Evolutionary conservation across 1,140 invertebrate species (phyloP).

Genomic region (Musca domestica): DNA sequence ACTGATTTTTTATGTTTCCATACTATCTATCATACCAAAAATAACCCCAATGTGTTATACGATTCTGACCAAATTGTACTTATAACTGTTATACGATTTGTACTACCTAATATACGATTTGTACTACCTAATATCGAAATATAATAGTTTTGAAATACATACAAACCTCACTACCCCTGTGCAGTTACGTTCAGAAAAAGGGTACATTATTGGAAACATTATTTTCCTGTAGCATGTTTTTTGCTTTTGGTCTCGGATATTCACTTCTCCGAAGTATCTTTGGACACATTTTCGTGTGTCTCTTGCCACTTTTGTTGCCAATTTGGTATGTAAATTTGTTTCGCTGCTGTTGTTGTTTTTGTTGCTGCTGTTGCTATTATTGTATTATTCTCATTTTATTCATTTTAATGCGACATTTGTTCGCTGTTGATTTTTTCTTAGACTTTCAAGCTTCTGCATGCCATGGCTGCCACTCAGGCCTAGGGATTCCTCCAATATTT

Average conservation of each 20-base stretch:
- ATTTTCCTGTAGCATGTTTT: background rate
- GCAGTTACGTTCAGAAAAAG: background rate
- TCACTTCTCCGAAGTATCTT: background rate
- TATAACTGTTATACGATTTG: no score
- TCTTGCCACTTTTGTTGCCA: conserved; percentile 1
- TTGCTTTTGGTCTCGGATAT: background rate
- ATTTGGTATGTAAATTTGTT: conserved; percentile 21
- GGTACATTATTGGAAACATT: conserved; percentile 1
- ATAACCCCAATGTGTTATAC: no score
- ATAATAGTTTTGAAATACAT: no score
- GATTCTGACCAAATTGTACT: no score
- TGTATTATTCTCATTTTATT: background rate
- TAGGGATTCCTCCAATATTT: background rate
- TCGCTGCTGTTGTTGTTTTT: background rate
- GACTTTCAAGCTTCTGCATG: no score
- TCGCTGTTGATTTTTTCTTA: background rate
- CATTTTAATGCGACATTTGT: conserved; percentile 15
- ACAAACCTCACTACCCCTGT: no score
- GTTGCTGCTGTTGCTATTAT: background rate
- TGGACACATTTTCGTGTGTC: background rate
- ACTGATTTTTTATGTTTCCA: no score
- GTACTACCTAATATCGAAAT: no score
- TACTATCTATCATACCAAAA: no score
- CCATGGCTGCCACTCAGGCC: no score
- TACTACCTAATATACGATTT: no score